These are phyloP conservation scores for Pristiophorus japonicus DNA, from an alignment of 2,113 vertebrate genomes.

Conservation along the genomic window DNA sequence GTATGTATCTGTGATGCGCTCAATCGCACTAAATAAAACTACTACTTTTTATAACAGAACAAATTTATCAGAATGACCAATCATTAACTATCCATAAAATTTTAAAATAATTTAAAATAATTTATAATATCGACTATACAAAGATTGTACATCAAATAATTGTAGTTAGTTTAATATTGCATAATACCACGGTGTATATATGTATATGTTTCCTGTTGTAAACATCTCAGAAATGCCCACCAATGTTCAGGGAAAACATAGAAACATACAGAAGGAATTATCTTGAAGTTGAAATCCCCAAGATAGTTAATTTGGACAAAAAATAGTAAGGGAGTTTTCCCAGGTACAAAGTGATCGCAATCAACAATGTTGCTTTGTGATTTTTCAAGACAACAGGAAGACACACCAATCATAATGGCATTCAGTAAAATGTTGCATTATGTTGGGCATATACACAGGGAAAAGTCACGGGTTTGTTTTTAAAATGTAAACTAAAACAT, in stretches of 20 bases:
- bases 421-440: slow-evolving; percentile 15
- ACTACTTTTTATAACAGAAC: neutral
- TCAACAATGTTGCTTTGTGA: neutral
- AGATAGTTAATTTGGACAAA: neutral
- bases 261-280: neutral
- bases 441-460: neutral
- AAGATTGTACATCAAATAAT: neutral
- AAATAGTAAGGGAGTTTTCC: neutral
- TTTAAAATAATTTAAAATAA: neutral
- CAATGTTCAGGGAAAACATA: neutral
- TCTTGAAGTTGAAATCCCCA: neutral
- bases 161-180: neutral
- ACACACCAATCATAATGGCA: neutral
- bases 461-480: neutral
- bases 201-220: neutral
- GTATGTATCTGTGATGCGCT: neutral
- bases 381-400: neutral
- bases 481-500: neutral
- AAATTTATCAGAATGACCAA: neutral
- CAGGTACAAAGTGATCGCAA: neutral
- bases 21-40: neutral
- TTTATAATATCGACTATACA: neutral
- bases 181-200: neutral
- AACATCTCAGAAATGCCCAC: neutral
- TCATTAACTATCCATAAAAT: neutral